These are phyloP conservation scores for Volucella inflata DNA, from an alignment of 2,888 invertebrate species.

Conservation along the genomic window DNA sequence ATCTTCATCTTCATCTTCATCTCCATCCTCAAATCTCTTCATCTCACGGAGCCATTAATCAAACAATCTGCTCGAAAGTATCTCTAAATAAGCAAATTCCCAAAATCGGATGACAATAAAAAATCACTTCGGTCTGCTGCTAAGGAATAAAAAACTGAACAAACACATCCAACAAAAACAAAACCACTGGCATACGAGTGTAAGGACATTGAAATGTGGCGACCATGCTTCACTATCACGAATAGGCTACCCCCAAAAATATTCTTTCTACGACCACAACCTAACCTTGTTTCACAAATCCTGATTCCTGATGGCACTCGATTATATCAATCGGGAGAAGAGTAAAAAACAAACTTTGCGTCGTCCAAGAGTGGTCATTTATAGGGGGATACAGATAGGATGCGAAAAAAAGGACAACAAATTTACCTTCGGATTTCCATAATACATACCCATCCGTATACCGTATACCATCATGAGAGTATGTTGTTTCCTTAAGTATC, in stretches of 20 bases:
- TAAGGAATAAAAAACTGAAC: constrained; percentile 66
- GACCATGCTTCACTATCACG: constrained; percentile 16
- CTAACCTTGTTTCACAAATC: constrained; percentile 67
- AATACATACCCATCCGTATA: no score
- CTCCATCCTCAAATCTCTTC: constrained; percentile 39
- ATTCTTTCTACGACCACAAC: constrained; percentile 42
- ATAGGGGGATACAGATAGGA: constrained; percentile 46
- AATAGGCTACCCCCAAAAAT: constrained; percentile 32
- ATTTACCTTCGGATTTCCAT: constrained; percentile 74
- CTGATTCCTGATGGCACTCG: constrained; percentile 72
- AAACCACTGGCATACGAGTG: constrained; percentile 1
- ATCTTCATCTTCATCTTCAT: constrained; percentile 46
- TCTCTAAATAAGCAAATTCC: constrained; percentile 75
- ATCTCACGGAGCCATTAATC: constrained; percentile 72
- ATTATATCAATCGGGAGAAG: constrained; percentile 75
- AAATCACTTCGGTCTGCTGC: constrained; percentile 69
- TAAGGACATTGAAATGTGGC: constrained; percentile 68
- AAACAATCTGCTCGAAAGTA: constrained; percentile 75
- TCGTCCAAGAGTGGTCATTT: constrained; percentile 66
- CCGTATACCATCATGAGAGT: constrained; percentile 30
- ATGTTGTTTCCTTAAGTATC: constrained; percentile 60
- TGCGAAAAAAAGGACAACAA: constrained; percentile 37
- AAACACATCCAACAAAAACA: constrained; percentile 43
- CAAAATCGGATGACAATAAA: constrained; percentile 74
- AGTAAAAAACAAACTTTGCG: constrained; percentile 72